Conservation (phyloP, 2,113 vertebrate species). For the Eubucco bourcierii region DNA sequence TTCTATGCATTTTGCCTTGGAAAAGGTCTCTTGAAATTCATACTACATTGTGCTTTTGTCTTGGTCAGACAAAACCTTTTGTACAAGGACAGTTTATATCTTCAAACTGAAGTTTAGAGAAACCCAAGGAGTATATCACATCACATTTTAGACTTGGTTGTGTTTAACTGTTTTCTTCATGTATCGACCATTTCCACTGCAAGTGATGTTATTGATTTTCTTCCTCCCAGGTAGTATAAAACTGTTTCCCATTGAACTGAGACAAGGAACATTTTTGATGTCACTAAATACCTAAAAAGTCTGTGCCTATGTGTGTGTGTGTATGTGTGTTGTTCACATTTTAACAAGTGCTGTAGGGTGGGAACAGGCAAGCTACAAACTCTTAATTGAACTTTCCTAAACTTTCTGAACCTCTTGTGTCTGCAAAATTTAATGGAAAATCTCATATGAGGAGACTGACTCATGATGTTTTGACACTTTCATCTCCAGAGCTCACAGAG, state of each 20-base stretch:
- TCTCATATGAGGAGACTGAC: conserved; percentile 12
- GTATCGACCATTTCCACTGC: background rate
- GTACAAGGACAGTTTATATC: background rate
- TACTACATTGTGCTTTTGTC: background rate
- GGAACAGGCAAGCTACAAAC: background rate
- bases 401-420: background rate
- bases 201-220: background rate
- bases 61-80: background rate
- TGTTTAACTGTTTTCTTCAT: background rate
- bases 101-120: background rate
- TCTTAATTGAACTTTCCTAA: background rate
- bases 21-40: background rate
- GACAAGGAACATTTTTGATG: background rate
- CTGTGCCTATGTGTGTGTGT: too few relatives aligned
- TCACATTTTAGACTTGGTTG: background rate
- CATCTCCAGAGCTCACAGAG: background rate
- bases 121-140: background rate
- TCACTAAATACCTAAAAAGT: background rate
- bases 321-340: background rate
- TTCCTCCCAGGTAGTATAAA: background rate
- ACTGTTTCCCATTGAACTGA: background rate
- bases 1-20: background rate
- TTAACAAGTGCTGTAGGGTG: background rate
- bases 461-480: conserved; percentile 18
- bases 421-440: conserved; percentile 27